These are phyloP conservation scores for Lobophora halterata DNA, from an alignment of 2,888 invertebrate genomes.

Conservation along the genomic window DNA sequence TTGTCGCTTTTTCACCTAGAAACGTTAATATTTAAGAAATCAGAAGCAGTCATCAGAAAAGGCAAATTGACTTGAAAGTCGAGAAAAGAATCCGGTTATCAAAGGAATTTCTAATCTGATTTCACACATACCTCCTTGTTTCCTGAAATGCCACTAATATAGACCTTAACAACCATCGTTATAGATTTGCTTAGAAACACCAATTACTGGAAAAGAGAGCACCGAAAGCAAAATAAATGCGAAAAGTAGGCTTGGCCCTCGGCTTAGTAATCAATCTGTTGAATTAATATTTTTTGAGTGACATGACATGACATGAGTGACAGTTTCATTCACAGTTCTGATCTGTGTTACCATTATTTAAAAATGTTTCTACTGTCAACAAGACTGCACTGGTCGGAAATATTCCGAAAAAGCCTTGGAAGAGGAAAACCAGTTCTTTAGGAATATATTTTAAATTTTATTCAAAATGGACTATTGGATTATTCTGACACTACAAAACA, in stretches of 20 bases:
- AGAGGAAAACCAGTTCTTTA: too few relatives aligned
- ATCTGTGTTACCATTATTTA: too few relatives aligned
- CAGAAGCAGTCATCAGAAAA: conserved; percentile 62
- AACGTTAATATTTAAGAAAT: conserved; percentile 60
- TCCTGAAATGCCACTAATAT: conserved; percentile 95
- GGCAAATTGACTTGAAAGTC: conserved; percentile 61
- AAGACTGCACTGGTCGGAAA: too few relatives aligned
- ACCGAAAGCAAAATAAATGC: conserved; percentile 51
- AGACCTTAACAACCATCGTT: conserved; percentile 94
- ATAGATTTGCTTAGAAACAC: conserved; percentile 43
- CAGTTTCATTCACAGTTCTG: conserved; percentile 38
- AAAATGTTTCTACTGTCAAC: too few relatives aligned
- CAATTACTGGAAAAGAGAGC: conserved; percentile 54
- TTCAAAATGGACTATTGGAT: too few relatives aligned
- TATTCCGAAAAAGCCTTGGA: too few relatives aligned
- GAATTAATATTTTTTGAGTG: conserved; percentile 58
- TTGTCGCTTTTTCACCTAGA: conserved; percentile 96
- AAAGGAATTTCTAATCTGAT: conserved; percentile 59
- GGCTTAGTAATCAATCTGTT: conserved; percentile 54
- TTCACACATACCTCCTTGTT: conserved; percentile 92
- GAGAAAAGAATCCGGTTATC: conserved; percentile 61
- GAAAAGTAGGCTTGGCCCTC: conserved; percentile 79
- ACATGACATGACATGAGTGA: conserved; percentile 36
- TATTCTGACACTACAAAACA: too few relatives aligned
- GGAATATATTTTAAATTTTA: too few relatives aligned